Percentiles rank a stretch among this genome's conserved stretches.
Conservation (phyloP, 2,888 invertebrate species). For the Agonum fuliginosum region DNA sequence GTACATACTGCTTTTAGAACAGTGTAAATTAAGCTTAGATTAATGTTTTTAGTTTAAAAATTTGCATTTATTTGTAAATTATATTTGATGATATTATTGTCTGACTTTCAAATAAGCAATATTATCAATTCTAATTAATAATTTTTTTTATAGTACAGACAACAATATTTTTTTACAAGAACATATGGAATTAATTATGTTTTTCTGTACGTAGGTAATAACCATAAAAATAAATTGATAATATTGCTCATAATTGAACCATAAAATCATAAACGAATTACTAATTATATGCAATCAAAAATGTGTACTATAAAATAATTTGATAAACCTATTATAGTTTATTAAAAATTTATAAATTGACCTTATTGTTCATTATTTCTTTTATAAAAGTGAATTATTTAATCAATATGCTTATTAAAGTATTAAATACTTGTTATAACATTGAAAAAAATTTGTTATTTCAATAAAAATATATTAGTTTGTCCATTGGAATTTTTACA, state of each 20-base stretch:
- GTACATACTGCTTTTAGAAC: not conserved
- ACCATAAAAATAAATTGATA: not conserved
- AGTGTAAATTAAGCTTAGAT: not conserved
- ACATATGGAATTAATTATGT: not conserved
- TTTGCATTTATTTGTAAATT: not conserved
- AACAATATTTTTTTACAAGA: not conserved
- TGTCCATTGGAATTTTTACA: constrained; percentile 1
- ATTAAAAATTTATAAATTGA: constrained; percentile 1
- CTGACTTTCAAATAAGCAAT: constrained; percentile 1
- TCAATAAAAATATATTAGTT: not conserved
- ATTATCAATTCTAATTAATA: not conserved
- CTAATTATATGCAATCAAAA: constrained; percentile 13
- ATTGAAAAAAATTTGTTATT: not conserved
- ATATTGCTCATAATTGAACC: not conserved
- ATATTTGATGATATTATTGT: not conserved
- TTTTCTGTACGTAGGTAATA: not conserved
- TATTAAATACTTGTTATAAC: not conserved
- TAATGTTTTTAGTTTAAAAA: not conserved
- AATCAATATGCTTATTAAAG: not conserved
- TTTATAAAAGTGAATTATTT: not conserved
- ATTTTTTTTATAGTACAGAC: constrained; percentile 3
- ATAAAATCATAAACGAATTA: no score
- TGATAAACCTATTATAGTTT: constrained; percentile 7
- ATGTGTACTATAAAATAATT: constrained; percentile 33
- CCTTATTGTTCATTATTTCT: not conserved